Evolutionary conservation across 2,113 vertebrate species (phyloP), one percentile per base, ranked within the genome.

Genomic region (Coturnix japonica): DNA sequence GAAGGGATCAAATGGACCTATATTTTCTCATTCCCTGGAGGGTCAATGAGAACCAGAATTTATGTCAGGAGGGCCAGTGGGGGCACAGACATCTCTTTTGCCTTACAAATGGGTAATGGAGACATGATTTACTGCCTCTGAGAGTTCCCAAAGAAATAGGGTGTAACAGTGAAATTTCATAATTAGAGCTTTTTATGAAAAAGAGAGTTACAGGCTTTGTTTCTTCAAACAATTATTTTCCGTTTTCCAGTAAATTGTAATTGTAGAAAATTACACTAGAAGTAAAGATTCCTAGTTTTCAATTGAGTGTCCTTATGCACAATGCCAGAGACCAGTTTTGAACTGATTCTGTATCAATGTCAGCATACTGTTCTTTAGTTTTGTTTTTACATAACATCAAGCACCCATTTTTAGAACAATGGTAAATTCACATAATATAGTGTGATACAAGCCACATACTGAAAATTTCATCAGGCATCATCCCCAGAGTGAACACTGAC

Each of bases 21-120:
- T 87, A 87, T 79, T 93, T 94, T 21, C 44, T 65, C 4, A 4
- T 81, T 91, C 93, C 71, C 94, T 79, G 47, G 37, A 72, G 94
- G 22, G 30, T 6, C 13, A 49, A 75, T 57, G 84, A 57, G 81
- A 84, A 21, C 35, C 16, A 81, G 44, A 89, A 94, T 94, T 93
- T 93, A 92, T 87, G 54, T 69, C 44, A 72, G 37, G 39, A 65
- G 18, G 10, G 47, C 71, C 92, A 92, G 84, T 79, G 46, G 37
- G 13, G 11, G 53, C 23, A 89, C 44, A 79, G 54, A 25, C 31
- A 76, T n/a, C 28, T 28, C 35, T 92, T 67, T 70, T 79, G 39
- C 49, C 21, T 72, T 44, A 89, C n/a, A 47, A 47, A 3, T 31
- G 63, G 23, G 35, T 87, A 91, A 65, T 47, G 8, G 49, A 37